Conservation (phyloP, 2,888 invertebrate genomes). For the Polietes domitor region DNA sequence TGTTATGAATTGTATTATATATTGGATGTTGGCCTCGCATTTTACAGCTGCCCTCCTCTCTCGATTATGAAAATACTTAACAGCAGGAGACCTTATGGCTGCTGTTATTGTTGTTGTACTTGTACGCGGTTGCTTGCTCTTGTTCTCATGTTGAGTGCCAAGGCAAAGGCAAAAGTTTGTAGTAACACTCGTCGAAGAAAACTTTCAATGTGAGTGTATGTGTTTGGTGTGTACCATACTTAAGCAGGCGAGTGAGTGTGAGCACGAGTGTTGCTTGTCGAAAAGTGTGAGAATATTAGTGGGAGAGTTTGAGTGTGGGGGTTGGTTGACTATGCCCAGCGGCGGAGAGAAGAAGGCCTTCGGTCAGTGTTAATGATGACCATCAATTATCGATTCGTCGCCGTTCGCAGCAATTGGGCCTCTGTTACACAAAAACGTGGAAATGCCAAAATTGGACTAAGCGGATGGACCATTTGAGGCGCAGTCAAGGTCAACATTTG, state of each 20-base stretch:
- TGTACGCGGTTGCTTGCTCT: slow-evolving; percentile 10
- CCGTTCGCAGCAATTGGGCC: too few relatives aligned
- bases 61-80: background rate
- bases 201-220: slow-evolving; percentile 26
- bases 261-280: background rate
- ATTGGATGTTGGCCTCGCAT: too few relatives aligned
- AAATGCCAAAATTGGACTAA: too few relatives aligned
- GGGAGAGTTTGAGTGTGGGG: background rate
- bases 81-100: slow-evolving; percentile 41
- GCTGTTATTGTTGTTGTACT: slow-evolving; percentile 18
- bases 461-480: too few relatives aligned
- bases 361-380: too few relatives aligned
- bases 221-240: background rate
- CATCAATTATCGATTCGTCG: too few relatives aligned
- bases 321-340: too few relatives aligned
- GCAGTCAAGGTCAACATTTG: too few relatives aligned
- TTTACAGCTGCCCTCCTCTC: too few relatives aligned
- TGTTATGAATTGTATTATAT: too few relatives aligned
- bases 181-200: slow-evolving; percentile 50
- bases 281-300: background rate
- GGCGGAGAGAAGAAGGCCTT: too few relatives aligned
- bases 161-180: slow-evolving; percentile 60
- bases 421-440: too few relatives aligned
- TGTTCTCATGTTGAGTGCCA: slow-evolving; percentile 63
- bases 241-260: background rate